Evolutionary conservation across 2,888 invertebrate genomes (phyloP).

Genomic region (Nemurella pictetii): DNA sequence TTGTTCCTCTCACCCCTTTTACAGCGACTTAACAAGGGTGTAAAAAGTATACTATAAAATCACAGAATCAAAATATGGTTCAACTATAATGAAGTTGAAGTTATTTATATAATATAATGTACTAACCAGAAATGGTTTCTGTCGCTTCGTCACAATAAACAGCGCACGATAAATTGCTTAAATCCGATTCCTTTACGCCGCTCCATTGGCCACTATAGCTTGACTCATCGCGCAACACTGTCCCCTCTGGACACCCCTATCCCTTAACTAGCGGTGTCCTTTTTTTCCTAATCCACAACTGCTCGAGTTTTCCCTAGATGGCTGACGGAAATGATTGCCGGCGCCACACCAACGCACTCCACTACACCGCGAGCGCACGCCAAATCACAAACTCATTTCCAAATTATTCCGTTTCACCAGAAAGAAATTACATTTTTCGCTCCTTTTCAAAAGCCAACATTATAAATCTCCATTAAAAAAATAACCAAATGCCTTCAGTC

Average conservation of each 20-base stretch:
- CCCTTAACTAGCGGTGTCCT: not conserved
- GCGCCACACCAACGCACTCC: not conserved
- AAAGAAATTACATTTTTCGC: constrained; percentile 43
- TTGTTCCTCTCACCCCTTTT: not conserved
- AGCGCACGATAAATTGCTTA: too few relatives aligned
- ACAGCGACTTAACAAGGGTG: not conserved
- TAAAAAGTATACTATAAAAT: not conserved
- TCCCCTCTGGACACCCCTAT: constrained; percentile 15
- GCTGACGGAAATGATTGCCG: constrained; percentile 17
- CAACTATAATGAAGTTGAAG: too few relatives aligned
- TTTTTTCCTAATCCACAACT: constrained; percentile 13
- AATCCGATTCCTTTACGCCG: too few relatives aligned
- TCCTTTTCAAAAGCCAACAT: constrained; percentile 31
- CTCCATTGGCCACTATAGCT: too few relatives aligned
- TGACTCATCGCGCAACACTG: too few relatives aligned
- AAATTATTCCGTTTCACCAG: constrained; percentile 41
- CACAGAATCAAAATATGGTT: too few relatives aligned
- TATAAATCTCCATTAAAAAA: constrained; percentile 38
- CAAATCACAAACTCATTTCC: constrained; percentile 36
- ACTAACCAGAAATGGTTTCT: too few relatives aligned
- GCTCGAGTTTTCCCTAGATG: constrained; percentile 6
- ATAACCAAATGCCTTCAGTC: constrained; percentile 19
- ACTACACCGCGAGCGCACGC: not conserved
- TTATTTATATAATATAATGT: too few relatives aligned
- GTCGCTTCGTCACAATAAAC: too few relatives aligned